Base-by-base conservation (phyloP, 2,113 vertebrate genomes). In the Chunga burmeisteri region DNA sequence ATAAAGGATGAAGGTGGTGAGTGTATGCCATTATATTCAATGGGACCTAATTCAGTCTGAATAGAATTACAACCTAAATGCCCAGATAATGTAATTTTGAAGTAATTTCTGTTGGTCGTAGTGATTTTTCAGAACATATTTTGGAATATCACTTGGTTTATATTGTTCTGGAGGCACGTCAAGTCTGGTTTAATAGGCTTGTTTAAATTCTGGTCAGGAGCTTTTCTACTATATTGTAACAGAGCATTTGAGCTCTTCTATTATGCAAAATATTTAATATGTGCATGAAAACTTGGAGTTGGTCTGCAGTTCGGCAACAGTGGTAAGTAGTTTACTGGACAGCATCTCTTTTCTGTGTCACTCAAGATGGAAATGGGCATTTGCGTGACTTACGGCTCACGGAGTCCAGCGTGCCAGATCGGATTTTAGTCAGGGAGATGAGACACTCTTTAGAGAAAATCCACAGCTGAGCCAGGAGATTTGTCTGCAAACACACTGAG, bases 401-500 rank as follows among this genome's bases (percentile, higher is more conserved):
- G 14, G 47, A 82, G 14, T 55, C 29, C 34, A 38, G 75, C 13
- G 36, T 65, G 23, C 34, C 61, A 79, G 32, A 55, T 89, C 20
- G 52, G 47, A 49, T 90, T 90, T 94, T 79, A 42, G 13, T 81
- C 21, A 58, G 49, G 46, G 59, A 74, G 8, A n/a, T 67, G 21
- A 73, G 19, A 66, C 8, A 4, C 29, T 40, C 34, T 63, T 61
- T 49, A 67, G 47, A 73, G 53, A 81, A 83, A 77, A 66, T 26
- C 46, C 36, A 22, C 5, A 58, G 17, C 2, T 61, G 56, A 72
- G 8, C 44, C 34, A 70, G 34, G 46, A 73, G 20, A 32, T 88
- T 81, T 2, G 1, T 7, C 59, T 3, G 3, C n/a, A 42, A 59
- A 55, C 53, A 27, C 7, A 11, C 25, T 13, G 5, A 2, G 1